These are phyloP conservation scores for Diabrotica undecimpunctata DNA, from an alignment of 1,140 invertebrate genomes.

Conservation along the genomic window DNA sequence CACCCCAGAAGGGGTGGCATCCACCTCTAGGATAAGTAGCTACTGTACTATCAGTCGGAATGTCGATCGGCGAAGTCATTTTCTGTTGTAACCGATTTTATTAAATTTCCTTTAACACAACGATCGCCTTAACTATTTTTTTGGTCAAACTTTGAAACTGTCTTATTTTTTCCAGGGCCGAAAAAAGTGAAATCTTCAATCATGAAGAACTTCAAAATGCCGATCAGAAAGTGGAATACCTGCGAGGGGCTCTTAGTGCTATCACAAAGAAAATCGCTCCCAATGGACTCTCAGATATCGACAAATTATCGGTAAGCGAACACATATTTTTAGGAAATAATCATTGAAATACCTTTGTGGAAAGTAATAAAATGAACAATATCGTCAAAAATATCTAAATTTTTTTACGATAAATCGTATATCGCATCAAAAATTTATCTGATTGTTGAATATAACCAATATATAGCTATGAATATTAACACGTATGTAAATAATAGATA, in stretches of 20 bases:
- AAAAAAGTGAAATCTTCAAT: constrained; percentile 80
- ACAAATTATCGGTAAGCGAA: constrained; percentile 40
- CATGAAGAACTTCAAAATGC: constrained; percentile 78
- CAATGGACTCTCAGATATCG: constrained; percentile 41
- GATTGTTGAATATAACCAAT: too few species aligned
- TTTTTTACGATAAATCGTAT: too few species aligned
- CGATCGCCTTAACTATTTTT: neutral
- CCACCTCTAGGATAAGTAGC: too few species aligned
- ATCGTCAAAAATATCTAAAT: too few species aligned
- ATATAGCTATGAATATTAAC: too few species aligned
- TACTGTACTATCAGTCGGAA: too few species aligned
- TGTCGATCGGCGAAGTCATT: neutral
- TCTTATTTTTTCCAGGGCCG: constrained; percentile 60
- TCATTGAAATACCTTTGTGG: too few species aligned
- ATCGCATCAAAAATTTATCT: too few species aligned
- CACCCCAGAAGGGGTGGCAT: too few species aligned
- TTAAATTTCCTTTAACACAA: neutral
- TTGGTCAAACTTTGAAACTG: neutral
- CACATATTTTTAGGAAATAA: neutral
- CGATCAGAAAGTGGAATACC: constrained; percentile 82
- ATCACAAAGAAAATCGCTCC: constrained; percentile 61
- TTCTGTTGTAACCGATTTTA: neutral
- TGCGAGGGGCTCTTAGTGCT: constrained; percentile 68
- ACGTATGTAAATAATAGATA: too few species aligned
- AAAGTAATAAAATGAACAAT: too few species aligned